Conservation (phyloP, 2,797 vertebrate genomes). For the Glossophaga mutica region DNA sequence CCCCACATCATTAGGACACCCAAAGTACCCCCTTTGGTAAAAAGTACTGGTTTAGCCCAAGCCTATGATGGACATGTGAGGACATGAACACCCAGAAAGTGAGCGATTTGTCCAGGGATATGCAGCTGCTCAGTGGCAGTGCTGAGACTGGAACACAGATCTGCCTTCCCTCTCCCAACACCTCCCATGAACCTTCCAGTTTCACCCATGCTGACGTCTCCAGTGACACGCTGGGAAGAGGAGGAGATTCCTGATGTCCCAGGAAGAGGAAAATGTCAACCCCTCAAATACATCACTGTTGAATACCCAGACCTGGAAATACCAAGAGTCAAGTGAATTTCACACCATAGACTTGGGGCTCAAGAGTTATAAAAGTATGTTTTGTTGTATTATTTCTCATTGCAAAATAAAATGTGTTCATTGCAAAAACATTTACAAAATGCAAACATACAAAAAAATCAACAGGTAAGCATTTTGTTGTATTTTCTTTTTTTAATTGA, state of each 20-base stretch:
- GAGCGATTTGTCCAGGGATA: not conserved
- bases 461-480: not conserved
- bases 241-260: not conserved
- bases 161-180: not conserved
- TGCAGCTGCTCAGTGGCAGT: not conserved
- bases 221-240: rapidly evolving
- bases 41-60: not conserved
- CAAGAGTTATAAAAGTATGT: not conserved
- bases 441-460: not conserved
- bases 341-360: not conserved
- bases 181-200: not conserved
- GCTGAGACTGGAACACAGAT: not conserved
- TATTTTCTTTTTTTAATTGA: not conserved
- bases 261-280: not conserved
- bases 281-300: not conserved
- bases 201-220: rapidly evolving
- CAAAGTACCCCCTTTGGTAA: not conserved
- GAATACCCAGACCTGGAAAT: not conserved
- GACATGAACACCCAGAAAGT: rapidly evolving
- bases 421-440: not conserved
- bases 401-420: not conserved
- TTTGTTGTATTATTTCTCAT: not conserved
- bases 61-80: too few relatives aligned
- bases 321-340: not conserved
- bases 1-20: too few relatives aligned